Conservation (phyloP, 2,888 invertebrate species). For the Apoda limacodes region DNA sequence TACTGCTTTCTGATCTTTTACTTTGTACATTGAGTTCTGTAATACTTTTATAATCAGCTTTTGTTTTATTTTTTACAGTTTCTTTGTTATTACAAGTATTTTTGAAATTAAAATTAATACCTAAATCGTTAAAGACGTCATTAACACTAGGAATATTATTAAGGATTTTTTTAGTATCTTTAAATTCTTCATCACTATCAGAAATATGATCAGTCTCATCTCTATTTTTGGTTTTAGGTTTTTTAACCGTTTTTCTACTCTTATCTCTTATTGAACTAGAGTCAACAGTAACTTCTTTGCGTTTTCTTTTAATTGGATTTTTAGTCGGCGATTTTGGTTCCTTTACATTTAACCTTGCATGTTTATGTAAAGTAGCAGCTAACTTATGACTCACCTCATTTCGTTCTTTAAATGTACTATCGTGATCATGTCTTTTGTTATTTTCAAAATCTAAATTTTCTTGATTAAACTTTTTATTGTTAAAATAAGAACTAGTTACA, state of each 20-base stretch:
- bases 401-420: slow-evolving; percentile 19
- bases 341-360: slow-evolving; percentile 40
- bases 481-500: slow-evolving; percentile 62
- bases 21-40: slow-evolving; percentile 12
- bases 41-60: too few relatives aligned
- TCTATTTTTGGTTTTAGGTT: slow-evolving; percentile 18
- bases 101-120: slow-evolving; percentile 33
- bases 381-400: slow-evolving; percentile 34
- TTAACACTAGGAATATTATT: slow-evolving; percentile 60
- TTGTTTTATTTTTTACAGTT: too few relatives aligned
- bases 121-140: slow-evolving; percentile 46
- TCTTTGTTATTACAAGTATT: neutral
- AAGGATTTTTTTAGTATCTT: slow-evolving; percentile 20
- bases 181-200: slow-evolving; percentile 22
- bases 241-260: slow-evolving; percentile 26
- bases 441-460: slow-evolving; percentile 15
- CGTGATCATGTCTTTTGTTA: slow-evolving; percentile 11
- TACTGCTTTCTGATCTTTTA: slow-evolving; percentile 7
- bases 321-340: slow-evolving; percentile 30
- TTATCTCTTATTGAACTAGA: slow-evolving; percentile 26
- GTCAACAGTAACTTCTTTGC: slow-evolving; percentile 37
- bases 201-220: too few relatives aligned
- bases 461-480: slow-evolving; percentile 29
- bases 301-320: slow-evolving; percentile 30
- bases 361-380: slow-evolving; percentile 50